Base-by-base conservation (phyloP, 2,113 vertebrate genomes). In the Tretioscincus oriximinensis region DNA sequence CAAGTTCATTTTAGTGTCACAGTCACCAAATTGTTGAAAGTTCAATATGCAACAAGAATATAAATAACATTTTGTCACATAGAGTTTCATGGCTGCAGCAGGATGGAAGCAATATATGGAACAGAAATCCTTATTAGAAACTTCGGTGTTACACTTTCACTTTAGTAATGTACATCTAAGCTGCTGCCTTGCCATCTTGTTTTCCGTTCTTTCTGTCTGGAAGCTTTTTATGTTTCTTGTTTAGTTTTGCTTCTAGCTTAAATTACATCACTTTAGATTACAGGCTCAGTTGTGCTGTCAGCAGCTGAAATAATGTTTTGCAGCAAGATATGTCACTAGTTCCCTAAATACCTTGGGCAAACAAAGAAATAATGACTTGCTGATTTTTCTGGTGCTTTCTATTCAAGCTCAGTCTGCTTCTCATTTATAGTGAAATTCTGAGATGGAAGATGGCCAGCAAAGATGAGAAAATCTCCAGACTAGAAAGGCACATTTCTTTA, bases 261-360 rank as follows among this genome's bases (percentile, higher is more conserved):
- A 70, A 76, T 82, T 69, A 76, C n/a, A 82, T 82, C 80, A 82
- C 22, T 82, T 70, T 76, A 82, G 80, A 76, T 76, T 82, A 63
- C 8, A 76, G 73, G 51, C 73, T 76, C 74, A 49, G 80, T 73
- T 82, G 73, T 20, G 35, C 73, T 82, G 80, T 82, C 80, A 82
- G 41, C 54, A 47, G n/a, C 66, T 82, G 80, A 63, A 82, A 82
- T 82, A 76, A 76, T 76, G 67, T 63, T 82, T 82, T 82, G 54
- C 58, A 63, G 66, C 58, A 51, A 76, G 80, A 82, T 82, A 82
- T 82, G 73, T 82, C 80, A 76, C 80, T 28, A 69, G 66, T 22
- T 82, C 73, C 67, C 54, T 69, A 70, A 82, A 70, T 76, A 82
- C 66, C 80, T 76, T 82, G 20, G 66, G 66, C 80, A 82, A 76